Conservation (phyloP, 2,113 vertebrate species). For the Microtus oregoni region DNA sequence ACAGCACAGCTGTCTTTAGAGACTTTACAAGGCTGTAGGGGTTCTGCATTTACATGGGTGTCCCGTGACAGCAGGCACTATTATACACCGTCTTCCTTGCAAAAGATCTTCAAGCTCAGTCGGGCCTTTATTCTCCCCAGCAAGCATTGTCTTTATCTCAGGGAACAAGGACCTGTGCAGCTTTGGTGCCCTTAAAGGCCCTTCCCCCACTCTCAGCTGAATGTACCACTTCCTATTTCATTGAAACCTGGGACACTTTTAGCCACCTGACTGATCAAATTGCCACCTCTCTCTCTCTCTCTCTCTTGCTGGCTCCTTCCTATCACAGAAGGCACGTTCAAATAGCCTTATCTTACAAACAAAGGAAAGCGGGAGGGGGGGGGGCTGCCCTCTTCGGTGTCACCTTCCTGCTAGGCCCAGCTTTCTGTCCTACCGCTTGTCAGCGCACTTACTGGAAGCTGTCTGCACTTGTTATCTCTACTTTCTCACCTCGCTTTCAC, state of each 20-base stretch:
- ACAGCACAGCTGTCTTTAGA: not conserved
- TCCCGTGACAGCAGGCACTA: not conserved
- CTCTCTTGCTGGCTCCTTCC: constrained; percentile 1
- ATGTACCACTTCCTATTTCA: not conserved
- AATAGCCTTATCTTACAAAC: constrained; percentile 71
- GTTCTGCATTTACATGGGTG: too few relatives aligned
- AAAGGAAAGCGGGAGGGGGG: constrained; percentile 22
- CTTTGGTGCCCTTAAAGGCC: not conserved
- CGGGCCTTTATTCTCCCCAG: constrained; percentile 35
- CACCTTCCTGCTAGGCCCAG: constrained; percentile 59
- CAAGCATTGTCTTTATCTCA: not conserved
- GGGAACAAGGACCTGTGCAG: not conserved
- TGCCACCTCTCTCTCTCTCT: constrained; percentile 45
- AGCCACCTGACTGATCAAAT: not conserved
- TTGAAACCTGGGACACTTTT: not conserved
- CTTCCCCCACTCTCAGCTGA: not conserved
- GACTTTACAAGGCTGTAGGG: not conserved
- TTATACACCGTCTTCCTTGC: not conserved
- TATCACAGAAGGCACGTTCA: constrained; percentile 13
- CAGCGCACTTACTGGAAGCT: constrained; percentile 56
- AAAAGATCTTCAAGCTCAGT: not conserved
- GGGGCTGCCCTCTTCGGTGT: not conserved
- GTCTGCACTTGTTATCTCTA: constrained; percentile 49
- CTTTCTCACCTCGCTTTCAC: constrained; percentile 67
- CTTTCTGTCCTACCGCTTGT: constrained; percentile 46